Percentiles rank a stretch among this genome's conserved stretches.
Conservation (phyloP, 1,140 invertebrate genomes). For the Trichonephila clavata region DNA sequence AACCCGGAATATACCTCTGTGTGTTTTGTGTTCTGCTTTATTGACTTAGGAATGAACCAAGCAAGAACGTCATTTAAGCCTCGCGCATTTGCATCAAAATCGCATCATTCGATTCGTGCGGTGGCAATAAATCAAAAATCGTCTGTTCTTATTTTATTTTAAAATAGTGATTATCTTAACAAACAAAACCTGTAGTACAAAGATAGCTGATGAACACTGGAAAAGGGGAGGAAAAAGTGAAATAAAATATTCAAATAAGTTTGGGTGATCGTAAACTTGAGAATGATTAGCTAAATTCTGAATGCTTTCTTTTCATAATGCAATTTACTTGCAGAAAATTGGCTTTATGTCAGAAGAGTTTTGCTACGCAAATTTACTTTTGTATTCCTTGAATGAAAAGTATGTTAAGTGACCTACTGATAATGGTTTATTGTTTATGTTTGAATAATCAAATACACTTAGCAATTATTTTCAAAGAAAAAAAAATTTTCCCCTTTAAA, state of each 20-base stretch:
- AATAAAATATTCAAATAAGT: constrained; percentile 13
- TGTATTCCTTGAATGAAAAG: background rate
- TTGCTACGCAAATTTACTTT: background rate
- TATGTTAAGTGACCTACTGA: background rate
- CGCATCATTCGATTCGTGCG: constrained; percentile 50
- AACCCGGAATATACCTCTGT: constrained; percentile 50
- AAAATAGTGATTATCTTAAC: constrained; percentile 18
- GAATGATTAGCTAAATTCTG: background rate
- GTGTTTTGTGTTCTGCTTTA: constrained; percentile 64
- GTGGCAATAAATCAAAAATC: constrained; percentile 50
- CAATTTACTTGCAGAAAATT: background rate
- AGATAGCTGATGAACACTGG: constrained; percentile 8
- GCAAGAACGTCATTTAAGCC: background rate
- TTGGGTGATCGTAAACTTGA: background rate
- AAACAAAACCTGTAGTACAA: background rate
- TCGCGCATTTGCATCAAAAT: constrained; percentile 62
- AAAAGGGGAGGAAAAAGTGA: background rate
- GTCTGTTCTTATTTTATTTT: constrained; percentile 20
- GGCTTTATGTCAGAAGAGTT: background rate
- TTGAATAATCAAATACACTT: background rate
- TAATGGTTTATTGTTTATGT: background rate
- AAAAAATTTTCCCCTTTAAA: too few relatives aligned
- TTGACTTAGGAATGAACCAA: constrained; percentile 38
- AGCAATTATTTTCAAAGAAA: background rate
- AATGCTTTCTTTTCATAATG: background rate